A percentile compares a stretch with the other conserved stretches of the same genome.
Conservation (phyloP, 2,888 invertebrate species). For the Patella depressa region DNA sequence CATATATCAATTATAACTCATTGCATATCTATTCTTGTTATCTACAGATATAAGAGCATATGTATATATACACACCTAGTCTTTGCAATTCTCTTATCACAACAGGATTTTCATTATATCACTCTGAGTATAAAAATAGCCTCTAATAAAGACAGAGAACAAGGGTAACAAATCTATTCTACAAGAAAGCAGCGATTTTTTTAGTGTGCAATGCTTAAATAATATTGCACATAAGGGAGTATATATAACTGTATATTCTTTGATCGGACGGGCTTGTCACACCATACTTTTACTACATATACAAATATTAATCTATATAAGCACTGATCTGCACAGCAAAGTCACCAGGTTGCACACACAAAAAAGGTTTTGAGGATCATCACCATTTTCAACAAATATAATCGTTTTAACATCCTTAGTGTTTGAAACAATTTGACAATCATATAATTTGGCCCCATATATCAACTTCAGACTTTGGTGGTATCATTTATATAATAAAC, state of each 20-base stretch:
- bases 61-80: too few relatives aligned
- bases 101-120: too few relatives aligned
- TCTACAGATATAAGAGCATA: too few relatives aligned
- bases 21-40: too few relatives aligned
- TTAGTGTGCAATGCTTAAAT: too few relatives aligned
- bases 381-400: slow-evolving; percentile 1
- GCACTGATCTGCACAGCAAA: background rate
- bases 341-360: background rate
- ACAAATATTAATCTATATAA: background rate
- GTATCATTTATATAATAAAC: slow-evolving; percentile 1
- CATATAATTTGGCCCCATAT: slow-evolving; percentile 8
- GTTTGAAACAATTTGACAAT: background rate
- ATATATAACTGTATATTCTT: background rate
- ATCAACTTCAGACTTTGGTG: slow-evolving; percentile 5
- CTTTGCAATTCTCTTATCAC: too few relatives aligned
- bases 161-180: too few relatives aligned
- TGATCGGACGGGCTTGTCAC: background rate
- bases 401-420: background rate
- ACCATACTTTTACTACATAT: background rate
- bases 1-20: too few relatives aligned
- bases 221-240: too few relatives aligned
- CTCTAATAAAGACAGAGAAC: too few relatives aligned
- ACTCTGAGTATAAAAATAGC: too few relatives aligned
- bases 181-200: too few relatives aligned
- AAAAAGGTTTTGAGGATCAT: background rate